Percentiles rank a stretch among this genome's conserved stretches.
Conservation (phyloP, 2,888 invertebrate species). For the Agrochola lota region DNA sequence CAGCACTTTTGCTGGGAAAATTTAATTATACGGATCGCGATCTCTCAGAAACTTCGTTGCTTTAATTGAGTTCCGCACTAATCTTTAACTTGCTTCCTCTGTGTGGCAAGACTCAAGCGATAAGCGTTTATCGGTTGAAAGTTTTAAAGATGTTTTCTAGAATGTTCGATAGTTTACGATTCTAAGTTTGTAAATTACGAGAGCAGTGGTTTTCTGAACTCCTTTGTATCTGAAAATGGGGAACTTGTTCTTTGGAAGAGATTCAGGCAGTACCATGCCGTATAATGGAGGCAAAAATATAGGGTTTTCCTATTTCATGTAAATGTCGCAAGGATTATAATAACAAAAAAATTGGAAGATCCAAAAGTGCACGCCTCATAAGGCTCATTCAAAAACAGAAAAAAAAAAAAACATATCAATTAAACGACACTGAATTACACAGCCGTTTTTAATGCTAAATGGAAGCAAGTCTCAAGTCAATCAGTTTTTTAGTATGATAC, state of each 20-base stretch:
- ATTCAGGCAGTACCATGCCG: background rate
- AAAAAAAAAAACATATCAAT: too few species aligned
- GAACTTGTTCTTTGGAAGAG: background rate
- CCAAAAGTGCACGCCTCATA: too few species aligned
- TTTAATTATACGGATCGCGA: conserved; percentile 87
- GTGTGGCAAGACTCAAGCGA: conserved; percentile 64
- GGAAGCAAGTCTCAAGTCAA: too few species aligned
- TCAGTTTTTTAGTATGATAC: too few species aligned
- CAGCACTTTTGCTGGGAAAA: conserved; percentile 83
- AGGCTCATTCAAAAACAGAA: too few species aligned
- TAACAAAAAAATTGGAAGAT: too few species aligned
- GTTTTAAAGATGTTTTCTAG: conserved; percentile 31
- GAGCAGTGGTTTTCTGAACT: conserved; percentile 5
- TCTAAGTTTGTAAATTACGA: conserved; percentile 37
- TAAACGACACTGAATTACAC: too few species aligned
- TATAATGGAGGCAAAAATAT: background rate
- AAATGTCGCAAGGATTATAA: background rate
- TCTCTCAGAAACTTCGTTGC: conserved; percentile 80
- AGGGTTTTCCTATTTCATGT: background rate
- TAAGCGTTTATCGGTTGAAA: conserved; percentile 49
- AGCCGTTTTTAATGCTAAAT: too few species aligned
- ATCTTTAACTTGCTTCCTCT: conserved; percentile 81
- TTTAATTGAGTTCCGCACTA: conserved; percentile 87
- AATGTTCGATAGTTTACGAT: conserved; percentile 48
- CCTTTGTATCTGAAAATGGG: conserved; percentile 1